Evolutionary conservation across 30 jellyfish, hydroid and myxozoan species (phyloP), one percentile per base, ranked within the genome.

Genomic region (Hydractinia echinata): DNA sequence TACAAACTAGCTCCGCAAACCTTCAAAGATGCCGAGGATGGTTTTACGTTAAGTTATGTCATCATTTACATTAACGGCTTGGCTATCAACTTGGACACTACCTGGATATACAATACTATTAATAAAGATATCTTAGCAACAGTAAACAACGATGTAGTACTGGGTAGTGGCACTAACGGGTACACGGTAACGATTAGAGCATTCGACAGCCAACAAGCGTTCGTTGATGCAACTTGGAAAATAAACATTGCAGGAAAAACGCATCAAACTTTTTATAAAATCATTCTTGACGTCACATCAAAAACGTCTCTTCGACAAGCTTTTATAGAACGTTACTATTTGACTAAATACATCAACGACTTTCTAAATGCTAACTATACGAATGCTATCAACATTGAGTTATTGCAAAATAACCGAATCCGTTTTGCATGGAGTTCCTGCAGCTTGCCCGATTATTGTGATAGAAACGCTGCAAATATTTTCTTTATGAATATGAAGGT

Each of bases 1-100:
- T 81, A 73, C 60, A 79, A 94, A 5, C 16, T 86, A 49, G 77
- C 83, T 16, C 20, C 87, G 20, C 76, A 78, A n/a, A 82, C 94
- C 18, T 92, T 92, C 69, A 79, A 81, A 6, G 98, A 92, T 70
- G 96, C 83, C 73, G 96, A 87, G 69, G 95, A 87, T 87, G 83
- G 83, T 13, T 18, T 53, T n/a, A 51, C 62, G 10, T 79, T 91
- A 55, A 44, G 73, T 13, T 73, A 83, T 1, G 54, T 83, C 19
- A 84, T 91, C 1, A 86, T 89, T 10, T 76, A 86, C 48, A 66
- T 92, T 11, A 81, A 92, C 76, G 90, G 88, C 53, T 55, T 82
- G n/a, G 88, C 96, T 4, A 66, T 87, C 20, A 76, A 88, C 76
- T 88, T 88, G 13, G 85, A 80, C 20, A 67, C 94, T 55, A 50